Conservation (phyloP, 92 coral and sea anemone species). For the Epizoanthus illoricatus region DNA sequence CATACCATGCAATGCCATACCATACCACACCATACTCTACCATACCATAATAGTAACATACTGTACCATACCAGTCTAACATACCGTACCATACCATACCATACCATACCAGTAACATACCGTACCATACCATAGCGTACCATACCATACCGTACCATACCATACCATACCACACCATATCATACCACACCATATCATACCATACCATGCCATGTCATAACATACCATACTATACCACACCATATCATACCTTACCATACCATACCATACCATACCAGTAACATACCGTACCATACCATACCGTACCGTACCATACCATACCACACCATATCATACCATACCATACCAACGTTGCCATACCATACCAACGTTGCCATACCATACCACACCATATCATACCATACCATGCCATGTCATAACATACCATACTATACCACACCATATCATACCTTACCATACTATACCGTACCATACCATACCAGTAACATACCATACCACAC, state of each 20-base stretch:
- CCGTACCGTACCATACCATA: conserved; percentile 3
- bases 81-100: conserved; percentile 1
- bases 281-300: not conserved
- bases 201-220: not conserved
- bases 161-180: not conserved
- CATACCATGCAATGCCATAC: no score
- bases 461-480: no score
- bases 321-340: not conserved
- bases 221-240: not conserved
- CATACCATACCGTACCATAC: conserved; percentile 10
- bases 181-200: not conserved
- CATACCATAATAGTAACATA: no score
- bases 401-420: conserved; percentile 2
- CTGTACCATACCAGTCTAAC: no score
- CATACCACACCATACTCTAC: not conserved
- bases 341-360: no score
- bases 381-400: not conserved
- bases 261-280: no score
- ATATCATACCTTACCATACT: not conserved
- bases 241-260: not conserved
- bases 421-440: not conserved
- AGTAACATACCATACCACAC: no score
- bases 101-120: conserved; percentile 3
- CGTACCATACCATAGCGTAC: conserved; percentile 11
- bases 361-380: not conserved